A percentile compares a stretch with the other conserved stretches of the same genome.
Conservation (phyloP, 2,888 invertebrate genomes). For the Xestia rhomboidea region DNA sequence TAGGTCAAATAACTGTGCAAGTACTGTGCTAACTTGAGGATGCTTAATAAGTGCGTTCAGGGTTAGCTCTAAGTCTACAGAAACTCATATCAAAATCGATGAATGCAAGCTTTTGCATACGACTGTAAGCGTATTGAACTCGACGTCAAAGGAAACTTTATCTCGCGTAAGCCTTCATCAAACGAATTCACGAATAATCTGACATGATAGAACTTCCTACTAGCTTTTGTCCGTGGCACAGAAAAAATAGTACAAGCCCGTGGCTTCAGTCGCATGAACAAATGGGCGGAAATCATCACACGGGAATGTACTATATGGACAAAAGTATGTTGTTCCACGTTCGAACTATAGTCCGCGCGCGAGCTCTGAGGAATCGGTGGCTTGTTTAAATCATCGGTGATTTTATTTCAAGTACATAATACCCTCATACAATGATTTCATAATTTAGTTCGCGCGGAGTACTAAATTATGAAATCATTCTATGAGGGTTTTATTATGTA, state of each 20-base stretch:
- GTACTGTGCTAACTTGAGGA: background rate
- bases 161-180: background rate
- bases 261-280: background rate
- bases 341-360: too few species aligned
- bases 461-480: too few species aligned
- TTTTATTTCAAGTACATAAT: too few species aligned
- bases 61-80: background rate
- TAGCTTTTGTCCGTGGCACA: background rate
- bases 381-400: too few species aligned
- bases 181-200: conserved; percentile 22
- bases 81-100: conserved; percentile 14
- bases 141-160: conserved; percentile 4
- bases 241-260: background rate
- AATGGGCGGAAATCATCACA: background rate
- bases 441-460: too few species aligned
- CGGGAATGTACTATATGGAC: background rate
- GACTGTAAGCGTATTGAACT: conserved; percentile 1
- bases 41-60: background rate
- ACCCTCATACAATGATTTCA: too few species aligned
- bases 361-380: too few species aligned
- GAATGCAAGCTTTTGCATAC: background rate
- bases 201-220: background rate
- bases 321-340: background rate
- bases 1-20: background rate
- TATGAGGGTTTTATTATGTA: too few species aligned